These are phyloP conservation scores for Beroe ovata DNA, from an alignment of 37 sponge, comb jelly and placozoan species.

Conservation along the genomic window DNA sequence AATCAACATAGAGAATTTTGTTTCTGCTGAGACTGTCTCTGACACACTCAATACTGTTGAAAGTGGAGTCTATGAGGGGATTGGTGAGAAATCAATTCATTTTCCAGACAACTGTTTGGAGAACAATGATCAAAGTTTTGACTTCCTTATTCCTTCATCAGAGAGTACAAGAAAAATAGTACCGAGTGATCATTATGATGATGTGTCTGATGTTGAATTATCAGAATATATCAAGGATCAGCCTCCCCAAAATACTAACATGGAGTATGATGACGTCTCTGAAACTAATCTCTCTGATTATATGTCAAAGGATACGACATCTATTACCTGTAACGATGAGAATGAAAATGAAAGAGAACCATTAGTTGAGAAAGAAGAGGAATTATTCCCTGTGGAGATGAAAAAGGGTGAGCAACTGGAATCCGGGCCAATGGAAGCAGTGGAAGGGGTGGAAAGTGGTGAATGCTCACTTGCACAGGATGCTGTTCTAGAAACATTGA, in stretches of 20 bases:
- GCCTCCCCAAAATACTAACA: background rate
- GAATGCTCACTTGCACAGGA: too few species aligned
- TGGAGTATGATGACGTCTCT: background rate
- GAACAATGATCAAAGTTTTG: background rate
- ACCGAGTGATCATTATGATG: background rate
- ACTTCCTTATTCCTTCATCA: background rate
- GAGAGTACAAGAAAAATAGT: background rate
- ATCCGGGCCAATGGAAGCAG: too few species aligned
- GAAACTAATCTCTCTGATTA: conserved; percentile 15
- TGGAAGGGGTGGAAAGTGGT: too few species aligned
- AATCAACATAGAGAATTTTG: background rate
- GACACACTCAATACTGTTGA: background rate
- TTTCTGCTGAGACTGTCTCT: background rate
- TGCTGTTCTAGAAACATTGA: too few species aligned
- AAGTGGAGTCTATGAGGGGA: conserved; percentile 26
- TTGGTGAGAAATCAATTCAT: background rate
- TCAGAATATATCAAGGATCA: background rate
- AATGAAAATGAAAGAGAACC: too few species aligned
- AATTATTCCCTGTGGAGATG: too few species aligned
- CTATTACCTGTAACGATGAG: too few species aligned
- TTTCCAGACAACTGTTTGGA: background rate
- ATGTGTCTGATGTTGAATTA: background rate
- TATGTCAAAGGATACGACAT: background rate
- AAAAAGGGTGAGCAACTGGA: too few species aligned
- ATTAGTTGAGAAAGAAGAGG: too few species aligned